These are phyloP conservation scores for Chinchilla lanigera DNA, from an alignment of 2,113 vertebrate species.

Conservation along the genomic window DNA sequence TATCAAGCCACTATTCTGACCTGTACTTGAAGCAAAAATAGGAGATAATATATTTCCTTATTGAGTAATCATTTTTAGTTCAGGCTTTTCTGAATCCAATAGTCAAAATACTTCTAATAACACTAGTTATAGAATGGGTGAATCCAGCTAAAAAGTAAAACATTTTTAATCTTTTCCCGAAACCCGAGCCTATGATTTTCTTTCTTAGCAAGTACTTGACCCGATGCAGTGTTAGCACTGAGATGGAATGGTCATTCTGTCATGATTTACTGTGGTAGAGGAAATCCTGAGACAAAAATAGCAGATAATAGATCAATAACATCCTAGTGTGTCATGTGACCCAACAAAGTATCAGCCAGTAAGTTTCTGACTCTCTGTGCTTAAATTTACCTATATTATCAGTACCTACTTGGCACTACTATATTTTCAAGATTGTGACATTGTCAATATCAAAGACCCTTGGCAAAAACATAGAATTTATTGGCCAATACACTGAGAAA, in stretches of 20 bases:
- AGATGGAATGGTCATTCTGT: not conserved
- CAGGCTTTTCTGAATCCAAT: not conserved
- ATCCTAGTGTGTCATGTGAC: not conserved
- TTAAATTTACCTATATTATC: not conserved
- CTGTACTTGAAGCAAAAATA: conserved; percentile 1
- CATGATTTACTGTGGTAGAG: not conserved
- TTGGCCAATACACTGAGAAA: not conserved
- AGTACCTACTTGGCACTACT: not conserved
- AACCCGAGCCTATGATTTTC: not conserved
- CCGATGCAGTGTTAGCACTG: not conserved
- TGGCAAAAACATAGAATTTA: not conserved
- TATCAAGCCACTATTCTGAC: not conserved
- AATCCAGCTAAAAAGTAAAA: not conserved
- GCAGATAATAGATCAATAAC: not conserved
- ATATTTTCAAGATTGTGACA: not conserved
- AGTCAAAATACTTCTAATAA: not conserved
- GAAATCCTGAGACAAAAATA: not conserved
- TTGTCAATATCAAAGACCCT: not conserved
- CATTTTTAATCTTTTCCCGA: not conserved
- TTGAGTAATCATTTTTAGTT: not conserved
- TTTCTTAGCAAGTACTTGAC: not conserved
- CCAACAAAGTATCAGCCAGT: not conserved
- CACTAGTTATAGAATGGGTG: not conserved
- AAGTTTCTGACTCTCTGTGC: not conserved
- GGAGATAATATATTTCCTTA: not conserved